These are phyloP conservation scores for Ictidomys tridecemlineatus DNA, from an alignment of 2,113 vertebrate genomes.

Conservation along the genomic window DNA sequence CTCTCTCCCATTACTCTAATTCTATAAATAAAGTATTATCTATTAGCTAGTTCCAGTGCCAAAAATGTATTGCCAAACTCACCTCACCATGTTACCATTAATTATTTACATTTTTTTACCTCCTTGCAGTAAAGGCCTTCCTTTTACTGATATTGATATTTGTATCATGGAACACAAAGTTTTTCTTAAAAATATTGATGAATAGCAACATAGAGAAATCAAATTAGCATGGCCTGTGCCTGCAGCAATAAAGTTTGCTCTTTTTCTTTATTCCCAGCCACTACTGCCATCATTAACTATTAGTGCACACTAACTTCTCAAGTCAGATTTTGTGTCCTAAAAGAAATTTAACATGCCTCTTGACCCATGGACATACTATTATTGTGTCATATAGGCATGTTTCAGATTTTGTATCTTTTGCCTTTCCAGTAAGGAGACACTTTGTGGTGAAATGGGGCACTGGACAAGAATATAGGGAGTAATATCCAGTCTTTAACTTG, in stretches of 20 bases:
- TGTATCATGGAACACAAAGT: neutral
- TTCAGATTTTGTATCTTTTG: slow-evolving; percentile 6
- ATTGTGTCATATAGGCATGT: neutral
- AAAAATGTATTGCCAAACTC: slow-evolving; percentile 10
- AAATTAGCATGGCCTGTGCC: neutral
- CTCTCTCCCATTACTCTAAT: neutral
- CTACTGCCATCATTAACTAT: neutral
- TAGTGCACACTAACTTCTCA: neutral
- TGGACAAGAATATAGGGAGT: neutral
- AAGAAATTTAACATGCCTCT: neutral
- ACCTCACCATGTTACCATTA: neutral
- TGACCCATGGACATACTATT: neutral
- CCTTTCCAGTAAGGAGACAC: neutral
- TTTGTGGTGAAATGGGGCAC: neutral
- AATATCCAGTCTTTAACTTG: neutral
- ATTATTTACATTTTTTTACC: neutral
- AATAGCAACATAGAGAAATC: neutral
- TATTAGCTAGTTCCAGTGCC: neutral
- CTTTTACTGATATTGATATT: neutral
- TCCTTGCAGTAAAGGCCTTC: neutral
- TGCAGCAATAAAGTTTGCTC: neutral
- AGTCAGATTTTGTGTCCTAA: neutral
- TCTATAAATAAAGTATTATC: slow-evolving; percentile 44
- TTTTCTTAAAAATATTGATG: neutral
- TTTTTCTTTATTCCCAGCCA: neutral